These are phyloP conservation scores for Clusia tigrina DNA, from an alignment of 2,888 invertebrate genomes.

Conservation along the genomic window DNA sequence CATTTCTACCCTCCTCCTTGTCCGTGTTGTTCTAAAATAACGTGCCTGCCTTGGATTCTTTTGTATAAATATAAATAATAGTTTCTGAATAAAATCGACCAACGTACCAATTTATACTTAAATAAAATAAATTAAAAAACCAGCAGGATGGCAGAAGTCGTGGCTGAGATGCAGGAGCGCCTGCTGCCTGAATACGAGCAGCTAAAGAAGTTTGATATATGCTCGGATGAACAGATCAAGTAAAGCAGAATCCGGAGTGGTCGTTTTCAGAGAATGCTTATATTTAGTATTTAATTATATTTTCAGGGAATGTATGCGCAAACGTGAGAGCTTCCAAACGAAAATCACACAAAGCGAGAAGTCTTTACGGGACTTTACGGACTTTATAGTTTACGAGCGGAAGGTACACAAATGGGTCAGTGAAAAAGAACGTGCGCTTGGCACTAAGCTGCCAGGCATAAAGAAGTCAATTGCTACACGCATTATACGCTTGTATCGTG, in stretches of 20 bases:
- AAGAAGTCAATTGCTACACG: conserved; percentile 74
- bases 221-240: conserved; percentile 76
- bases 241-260: no score
- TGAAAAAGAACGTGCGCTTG: conserved; percentile 70
- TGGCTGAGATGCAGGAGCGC: conserved; percentile 79
- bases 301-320: conserved; percentile 49
- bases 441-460: conserved; percentile 69
- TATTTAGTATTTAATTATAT: no score
- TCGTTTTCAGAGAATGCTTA: no score
- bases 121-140: background rate
- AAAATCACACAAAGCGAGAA: conserved; percentile 52
- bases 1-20: no score
- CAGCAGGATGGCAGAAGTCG: conserved; percentile 79
- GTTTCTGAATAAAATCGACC: no score
- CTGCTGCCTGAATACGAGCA: conserved; percentile 83
- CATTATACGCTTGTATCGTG: conserved; percentile 77
- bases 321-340: conserved; percentile 51
- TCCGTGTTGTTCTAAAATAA: no score
- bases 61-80: no score
- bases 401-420: conserved; percentile 50
- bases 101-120: background rate
- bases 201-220: conserved; percentile 76
- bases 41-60: no score
- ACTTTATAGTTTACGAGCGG: conserved; percentile 59
- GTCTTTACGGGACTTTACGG: conserved; percentile 49